Percentiles rank a stretch among this genome's conserved stretches.
These are phyloP conservation scores for Micronycteris hirsuta DNA, from an alignment of 2,113 vertebrate species.

Conservation along the genomic window DNA sequence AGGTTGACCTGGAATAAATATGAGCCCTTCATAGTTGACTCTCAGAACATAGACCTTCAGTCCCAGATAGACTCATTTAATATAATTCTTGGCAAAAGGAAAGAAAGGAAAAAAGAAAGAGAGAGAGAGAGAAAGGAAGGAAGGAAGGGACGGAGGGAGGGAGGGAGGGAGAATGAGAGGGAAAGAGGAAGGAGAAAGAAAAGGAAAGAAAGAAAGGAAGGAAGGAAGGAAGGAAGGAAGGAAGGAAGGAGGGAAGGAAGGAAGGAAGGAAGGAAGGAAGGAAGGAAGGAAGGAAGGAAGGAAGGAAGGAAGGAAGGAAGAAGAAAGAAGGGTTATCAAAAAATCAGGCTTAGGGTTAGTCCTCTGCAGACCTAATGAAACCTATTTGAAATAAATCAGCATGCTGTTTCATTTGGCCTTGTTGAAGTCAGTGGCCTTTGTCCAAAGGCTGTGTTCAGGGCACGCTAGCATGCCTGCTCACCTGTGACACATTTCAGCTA, in stretches of 20 bases:
- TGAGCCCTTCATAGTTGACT: not conserved
- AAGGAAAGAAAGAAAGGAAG: no score
- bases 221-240: not conserved
- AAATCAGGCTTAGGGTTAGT: not conserved
- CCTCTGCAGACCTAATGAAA: not conserved
- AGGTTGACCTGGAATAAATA: not conserved
- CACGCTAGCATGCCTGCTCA: not conserved
- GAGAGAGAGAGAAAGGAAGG: not conserved
- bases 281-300: not conserved
- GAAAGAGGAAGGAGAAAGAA: no score
- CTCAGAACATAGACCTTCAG: constrained; percentile 62
- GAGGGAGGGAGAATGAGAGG: no score
- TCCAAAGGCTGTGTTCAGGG: not conserved
- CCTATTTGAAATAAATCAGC: not conserved
- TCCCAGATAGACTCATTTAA: constrained; percentile 66
- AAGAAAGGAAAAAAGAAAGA: not conserved
- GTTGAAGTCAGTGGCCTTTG: not conserved
- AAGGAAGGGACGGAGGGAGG: fast-evolving
- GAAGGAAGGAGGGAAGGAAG: not conserved
- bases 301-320: fast-evolving
- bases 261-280: not conserved
- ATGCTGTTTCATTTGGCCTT: not conserved
- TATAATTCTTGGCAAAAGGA: constrained; percentile 55
- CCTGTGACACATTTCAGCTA: not conserved
- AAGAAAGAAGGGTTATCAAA: not conserved